Base-by-base conservation (phyloP, 53 echinoderm and acorn worm species). In the Stichopus horrens region DNA sequence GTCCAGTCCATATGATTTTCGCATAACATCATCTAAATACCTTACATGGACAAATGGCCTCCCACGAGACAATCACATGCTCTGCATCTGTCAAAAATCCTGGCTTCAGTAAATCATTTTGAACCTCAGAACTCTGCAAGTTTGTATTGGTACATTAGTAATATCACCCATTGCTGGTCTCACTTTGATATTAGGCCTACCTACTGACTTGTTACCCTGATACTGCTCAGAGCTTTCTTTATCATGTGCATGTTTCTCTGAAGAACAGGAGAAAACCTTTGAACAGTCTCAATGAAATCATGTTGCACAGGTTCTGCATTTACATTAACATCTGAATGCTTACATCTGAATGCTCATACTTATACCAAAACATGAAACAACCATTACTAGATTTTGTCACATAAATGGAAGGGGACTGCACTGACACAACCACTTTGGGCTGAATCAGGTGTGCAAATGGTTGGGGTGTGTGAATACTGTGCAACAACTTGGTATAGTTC, bases 381-480 rank as follows among this genome's bases (percentile, higher is more conserved):
- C 82, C 82, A 82, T 82, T 57, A 54, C 55, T 55, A 9, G 82
- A 54, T 13, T 82, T 82, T 16, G 82, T 82, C 5, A 19, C n/a
- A 56, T 82, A 82, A 7, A n/a, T 0, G 10, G 55, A 5, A 57
- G 18, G 18, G 6, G 14, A 55, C 54, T 82, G 13, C 53, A 9
- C 0, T 59, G 59, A 8, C 8, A 59, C 59, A 9, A 9, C 2
- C 59, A 9, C 8, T 59, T 11, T 59, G 8, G 8, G 59, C 59
- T 37, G 37, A 37, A 37, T 37, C 37, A 59, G 8, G 0, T 18
- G 16, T 37, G 37, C 16, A 37, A 75, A 9, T 18, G 9, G n/a
- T 18, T 4, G 75, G 16, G 16, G 75, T 75, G 75, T 75, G 16
- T 9, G 9, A 75, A 37, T 75, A 8, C 75, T 75, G 75, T 9